Percentiles rank a stretch among this genome's conserved stretches.
Conservation (phyloP, 2,797 vertebrate genomes). For the Coregonus sp. region DNA sequence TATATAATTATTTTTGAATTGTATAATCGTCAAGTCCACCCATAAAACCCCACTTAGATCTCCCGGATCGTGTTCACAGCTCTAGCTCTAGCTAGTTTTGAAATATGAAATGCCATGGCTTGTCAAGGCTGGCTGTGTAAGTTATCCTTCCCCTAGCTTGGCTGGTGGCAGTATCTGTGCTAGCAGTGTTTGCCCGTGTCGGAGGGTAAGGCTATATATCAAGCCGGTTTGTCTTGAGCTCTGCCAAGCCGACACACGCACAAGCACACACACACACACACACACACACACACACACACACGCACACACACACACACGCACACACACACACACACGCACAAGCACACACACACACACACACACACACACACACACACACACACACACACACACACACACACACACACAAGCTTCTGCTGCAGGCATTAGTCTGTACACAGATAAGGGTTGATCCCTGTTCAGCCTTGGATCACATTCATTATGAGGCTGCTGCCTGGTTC, state of each 20-base stretch:
- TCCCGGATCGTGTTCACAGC: conserved; percentile 9
- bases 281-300: too few relatives aligned
- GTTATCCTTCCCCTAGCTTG: not conserved
- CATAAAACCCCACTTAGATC: conserved; percentile 8
- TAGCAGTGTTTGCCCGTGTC: not conserved
- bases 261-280: too few relatives aligned
- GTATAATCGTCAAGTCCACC: conserved; percentile 18
- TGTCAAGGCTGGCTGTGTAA: not conserved
- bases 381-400: too few relatives aligned
- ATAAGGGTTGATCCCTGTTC: not conserved
- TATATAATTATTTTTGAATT: conserved; percentile 4
- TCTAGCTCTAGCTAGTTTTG: not conserved
- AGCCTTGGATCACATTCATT: not conserved
- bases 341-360: too few relatives aligned
- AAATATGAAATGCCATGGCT: not conserved
- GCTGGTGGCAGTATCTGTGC: not conserved
- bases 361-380: too few relatives aligned
- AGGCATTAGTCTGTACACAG: not conserved
- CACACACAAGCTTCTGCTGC: conserved; percentile 4
- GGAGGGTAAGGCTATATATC: not conserved
- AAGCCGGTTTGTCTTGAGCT: not conserved
- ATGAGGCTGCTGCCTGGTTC: not conserved
- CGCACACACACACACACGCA: not conserved
- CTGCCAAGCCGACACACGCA: not conserved
- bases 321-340: not conserved